phyloP scores from a whole-genome alignment of 2,113 vertebrate species.

The Peromyscus leucopus region DNA sequence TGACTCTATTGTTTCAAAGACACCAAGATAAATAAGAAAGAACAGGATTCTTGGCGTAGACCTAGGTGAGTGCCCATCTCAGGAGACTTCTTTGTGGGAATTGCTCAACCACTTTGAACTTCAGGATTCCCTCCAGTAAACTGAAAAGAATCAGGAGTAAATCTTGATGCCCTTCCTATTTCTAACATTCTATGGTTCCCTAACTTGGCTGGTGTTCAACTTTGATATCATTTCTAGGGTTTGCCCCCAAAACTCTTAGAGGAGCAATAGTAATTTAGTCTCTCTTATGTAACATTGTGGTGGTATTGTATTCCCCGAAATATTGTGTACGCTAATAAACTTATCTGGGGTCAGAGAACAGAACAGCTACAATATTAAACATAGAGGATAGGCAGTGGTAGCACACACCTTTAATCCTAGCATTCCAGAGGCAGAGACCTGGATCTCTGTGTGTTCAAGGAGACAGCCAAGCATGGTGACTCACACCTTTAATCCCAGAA shows the following conservation, averaged over 20 bases:
- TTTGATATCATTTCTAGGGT: constrained; percentile 1
- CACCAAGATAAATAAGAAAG: background rate
- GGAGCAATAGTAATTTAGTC: background rate
- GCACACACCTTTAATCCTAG: too few relatives aligned
- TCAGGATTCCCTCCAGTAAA: background rate
- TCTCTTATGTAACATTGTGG: background rate
- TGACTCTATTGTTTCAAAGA: background rate
- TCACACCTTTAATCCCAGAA: too few relatives aligned
- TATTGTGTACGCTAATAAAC: too few relatives aligned
- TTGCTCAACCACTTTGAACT: background rate
- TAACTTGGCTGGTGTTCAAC: background rate
- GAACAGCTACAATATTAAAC: too few relatives aligned
- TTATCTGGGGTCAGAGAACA: too few relatives aligned
- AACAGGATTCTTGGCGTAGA: background rate
- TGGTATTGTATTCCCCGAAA: too few relatives aligned
- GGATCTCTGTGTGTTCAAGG: too few relatives aligned
- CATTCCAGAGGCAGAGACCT: too few relatives aligned
- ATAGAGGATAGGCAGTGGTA: too few relatives aligned
- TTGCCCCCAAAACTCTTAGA: background rate
- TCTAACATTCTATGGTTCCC: background rate
- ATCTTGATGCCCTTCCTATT: background rate
- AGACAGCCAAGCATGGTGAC: too few relatives aligned
- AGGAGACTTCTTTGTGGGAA: background rate
- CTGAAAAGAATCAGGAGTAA: background rate
- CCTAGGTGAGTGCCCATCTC: background rate